These are phyloP conservation scores for Campoletis sonorensis DNA, from an alignment of 1,140 invertebrate species.

Conservation along the genomic window DNA sequence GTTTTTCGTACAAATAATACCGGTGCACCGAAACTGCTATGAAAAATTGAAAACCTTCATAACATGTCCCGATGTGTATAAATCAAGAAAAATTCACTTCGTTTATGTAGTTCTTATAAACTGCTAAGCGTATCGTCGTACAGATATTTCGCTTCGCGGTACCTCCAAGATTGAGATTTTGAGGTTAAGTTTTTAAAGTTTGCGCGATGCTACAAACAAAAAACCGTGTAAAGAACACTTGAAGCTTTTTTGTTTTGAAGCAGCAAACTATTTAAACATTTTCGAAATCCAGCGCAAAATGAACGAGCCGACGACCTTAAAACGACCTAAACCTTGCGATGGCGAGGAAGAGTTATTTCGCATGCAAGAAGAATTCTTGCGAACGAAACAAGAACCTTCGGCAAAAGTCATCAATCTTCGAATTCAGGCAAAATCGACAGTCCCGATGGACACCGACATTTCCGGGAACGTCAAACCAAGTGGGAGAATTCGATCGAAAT, in stretches of 20 bases:
- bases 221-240: no score
- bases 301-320: constrained; percentile 50
- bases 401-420: constrained; percentile 78
- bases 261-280: neutral
- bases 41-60: no score
- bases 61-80: no score
- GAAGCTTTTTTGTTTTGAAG: no score
- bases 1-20: no score
- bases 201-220: no score
- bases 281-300: constrained; percentile 25
- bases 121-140: no score
- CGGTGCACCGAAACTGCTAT: no score
- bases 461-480: neutral
- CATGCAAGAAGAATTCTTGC: constrained; percentile 83
- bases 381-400: constrained; percentile 75
- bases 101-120: no score
- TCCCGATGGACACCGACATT: neutral
- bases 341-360: constrained; percentile 83
- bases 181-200: neutral
- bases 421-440: neutral
- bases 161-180: neutral
- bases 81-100: no score
- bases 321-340: constrained; percentile 81
- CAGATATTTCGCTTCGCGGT: neutral
- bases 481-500: constrained; percentile 62